Evolutionary conservation across 2,888 invertebrate genomes (phyloP), one percentile per base, ranked within the genome.

Genomic region (Chalcis sispes): DNA sequence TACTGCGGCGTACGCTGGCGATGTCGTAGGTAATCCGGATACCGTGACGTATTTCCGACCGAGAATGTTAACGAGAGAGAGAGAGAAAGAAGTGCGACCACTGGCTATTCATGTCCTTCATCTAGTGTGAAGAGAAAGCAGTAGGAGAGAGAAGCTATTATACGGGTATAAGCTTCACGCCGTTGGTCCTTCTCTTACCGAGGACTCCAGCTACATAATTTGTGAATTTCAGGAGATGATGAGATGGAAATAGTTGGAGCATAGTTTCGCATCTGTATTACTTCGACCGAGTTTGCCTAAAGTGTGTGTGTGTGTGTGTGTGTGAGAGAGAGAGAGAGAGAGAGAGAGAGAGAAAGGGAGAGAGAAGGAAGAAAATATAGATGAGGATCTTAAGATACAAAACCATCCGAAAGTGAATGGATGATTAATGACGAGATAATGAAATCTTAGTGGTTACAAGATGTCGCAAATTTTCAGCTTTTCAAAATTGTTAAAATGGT

Each of bases 41-140:
- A 40, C 42, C 59, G 42, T 54, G 62, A 71, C 70, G 62, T 40
- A 62, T 72, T 62, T 64, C 62, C 71, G 71, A n/a, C 64, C 54
- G 52, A 42, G 71, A 72, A 72, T 72, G 71, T 72, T 72, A 72
- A 72, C 62, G 71, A 62, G 71, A 15, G 15, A 13, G 18, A 20
- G 48, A 58, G 32, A 13, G 5, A n/a, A 13, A n/a, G 29, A 1
- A 1, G 56, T 32, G 29, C 23, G 25, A 3, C 58, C 58, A 13
- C 10, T 20, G n/a, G 61, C 42, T 25, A 42, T 61, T 61, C 61
- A n/a, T n/a, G n/a, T n/a, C n/a, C n/a, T n/a, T n/a, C n/a, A n/a
- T n/a, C n/a, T n/a, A n/a, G n/a, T n/a, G n/a, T n/a, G n/a, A n/a
- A n/a, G n/a, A n/a, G n/a, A n/a, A n/a, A n/a, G n/a, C n/a, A n/a